These are phyloP conservation scores for Drosophila engyochracea DNA, from an alignment of 2,888 invertebrate species.

Conservation along the genomic window DNA sequence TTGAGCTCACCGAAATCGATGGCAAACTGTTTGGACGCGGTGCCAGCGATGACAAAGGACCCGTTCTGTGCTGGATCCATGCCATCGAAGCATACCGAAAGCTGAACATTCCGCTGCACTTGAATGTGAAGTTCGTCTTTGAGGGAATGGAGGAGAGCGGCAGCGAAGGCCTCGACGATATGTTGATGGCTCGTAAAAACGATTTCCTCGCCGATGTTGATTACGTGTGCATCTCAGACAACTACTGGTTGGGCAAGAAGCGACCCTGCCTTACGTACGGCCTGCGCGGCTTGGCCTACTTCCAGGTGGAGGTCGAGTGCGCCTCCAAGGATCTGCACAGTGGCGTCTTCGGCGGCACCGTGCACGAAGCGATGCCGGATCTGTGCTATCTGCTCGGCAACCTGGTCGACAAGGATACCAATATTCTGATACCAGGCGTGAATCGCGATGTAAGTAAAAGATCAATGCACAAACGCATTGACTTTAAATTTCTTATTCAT, in stretches of 20 bases:
- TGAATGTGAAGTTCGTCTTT: constrained; percentile 95
- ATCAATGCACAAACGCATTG: background rate
- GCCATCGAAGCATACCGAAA: constrained; percentile 95
- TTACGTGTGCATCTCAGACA: constrained; percentile 98
- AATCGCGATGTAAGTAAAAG: constrained; percentile 90
- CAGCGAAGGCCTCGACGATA: constrained; percentile 96
- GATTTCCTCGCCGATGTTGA: constrained; percentile 94
- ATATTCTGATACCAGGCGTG: constrained; percentile 93
- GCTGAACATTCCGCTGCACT: constrained; percentile 88
- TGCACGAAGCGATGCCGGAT: constrained; percentile 96
- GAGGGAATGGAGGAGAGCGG: constrained; percentile 99
- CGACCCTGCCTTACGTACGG: constrained; percentile 99
- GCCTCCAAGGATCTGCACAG: constrained; percentile 97
- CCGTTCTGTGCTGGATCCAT: constrained; percentile 98
- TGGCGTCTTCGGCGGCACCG: constrained; percentile 97
- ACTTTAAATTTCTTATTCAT: background rate
- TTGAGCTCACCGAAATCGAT: constrained; percentile 94
- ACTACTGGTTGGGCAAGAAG: constrained; percentile 99
- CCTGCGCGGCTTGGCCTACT: constrained; percentile 96
- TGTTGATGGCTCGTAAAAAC: constrained; percentile 89
- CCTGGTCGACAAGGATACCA: constrained; percentile 94
- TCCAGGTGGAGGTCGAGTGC: constrained; percentile 94
- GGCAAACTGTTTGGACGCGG: constrained; percentile 97
- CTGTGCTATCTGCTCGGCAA: constrained; percentile 93
- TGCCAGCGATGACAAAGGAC: constrained; percentile 96